Conservation (phyloP, 2,797 vertebrate genomes). For the Lateolabrax maculatus region DNA sequence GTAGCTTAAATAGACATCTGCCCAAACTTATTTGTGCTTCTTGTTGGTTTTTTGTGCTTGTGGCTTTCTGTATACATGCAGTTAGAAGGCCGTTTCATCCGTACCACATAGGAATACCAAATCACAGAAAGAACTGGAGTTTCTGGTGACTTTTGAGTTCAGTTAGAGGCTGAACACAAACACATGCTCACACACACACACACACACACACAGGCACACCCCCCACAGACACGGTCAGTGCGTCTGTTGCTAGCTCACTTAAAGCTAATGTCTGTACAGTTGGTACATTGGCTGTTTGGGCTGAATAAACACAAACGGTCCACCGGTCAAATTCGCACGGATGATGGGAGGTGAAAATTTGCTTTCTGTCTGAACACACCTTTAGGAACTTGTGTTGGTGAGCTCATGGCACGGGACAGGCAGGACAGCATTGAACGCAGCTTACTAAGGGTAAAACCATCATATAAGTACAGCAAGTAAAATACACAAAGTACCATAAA, state of each 20-base stretch:
- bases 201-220: not conserved
- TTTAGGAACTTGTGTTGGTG: not conserved
- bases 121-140: not conserved
- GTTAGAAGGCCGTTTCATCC: conserved; percentile 1
- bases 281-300: not conserved
- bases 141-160: not conserved
- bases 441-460: not conserved
- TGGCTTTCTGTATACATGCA: conserved; percentile 2
- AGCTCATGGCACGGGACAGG: not conserved
- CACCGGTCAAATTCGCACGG: not conserved
- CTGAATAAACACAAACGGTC: not conserved
- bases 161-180: not conserved
- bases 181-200: not conserved
- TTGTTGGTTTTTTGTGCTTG: conserved; percentile 7
- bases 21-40: conserved; percentile 21
- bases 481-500: not conserved
- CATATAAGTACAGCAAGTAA: not conserved
- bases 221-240: not conserved
- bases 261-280: not conserved
- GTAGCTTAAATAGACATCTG: conserved; percentile 40
- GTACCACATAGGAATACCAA: not conserved
- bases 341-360: not conserved
- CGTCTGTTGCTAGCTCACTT: not conserved
- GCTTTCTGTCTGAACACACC: not conserved
- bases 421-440: not conserved